These are phyloP conservation scores for Metallyticus violacea DNA, from an alignment of 2,888 invertebrate genomes.

Conservation along the genomic window DNA sequence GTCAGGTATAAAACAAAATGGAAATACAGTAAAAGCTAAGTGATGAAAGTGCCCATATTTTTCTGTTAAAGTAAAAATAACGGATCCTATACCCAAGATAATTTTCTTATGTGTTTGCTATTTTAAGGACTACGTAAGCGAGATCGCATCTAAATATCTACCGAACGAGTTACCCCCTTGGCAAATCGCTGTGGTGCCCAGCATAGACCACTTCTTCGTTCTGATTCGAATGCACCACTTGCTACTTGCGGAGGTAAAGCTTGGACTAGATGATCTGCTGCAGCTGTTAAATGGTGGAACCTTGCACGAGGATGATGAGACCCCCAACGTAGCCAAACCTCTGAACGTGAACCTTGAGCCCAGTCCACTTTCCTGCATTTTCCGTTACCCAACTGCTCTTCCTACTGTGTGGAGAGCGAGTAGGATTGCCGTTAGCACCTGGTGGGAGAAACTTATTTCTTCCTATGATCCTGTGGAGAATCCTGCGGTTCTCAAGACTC, in stretches of 20 bases:
- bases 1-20: too few relatives aligned
- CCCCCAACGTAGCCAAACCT: conserved; percentile 43
- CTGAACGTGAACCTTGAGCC: conserved; percentile 60
- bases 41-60: too few relatives aligned
- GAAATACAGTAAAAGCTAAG: too few relatives aligned
- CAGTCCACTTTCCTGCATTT: conserved; percentile 54
- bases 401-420: not conserved
- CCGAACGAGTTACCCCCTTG: conserved; percentile 71
- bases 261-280: conserved; percentile 73
- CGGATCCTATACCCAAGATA: too few relatives aligned
- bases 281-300: conserved; percentile 50
- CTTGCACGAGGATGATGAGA: conserved; percentile 28
- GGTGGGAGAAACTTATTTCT: conserved; percentile 74
- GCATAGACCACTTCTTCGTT: conserved; percentile 62
- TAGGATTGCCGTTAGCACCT: conserved; percentile 62
- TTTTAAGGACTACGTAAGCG: conserved; percentile 72
- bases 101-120: conserved; percentile 36
- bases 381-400: conserved; percentile 9
- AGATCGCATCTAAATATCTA: conserved; percentile 73
- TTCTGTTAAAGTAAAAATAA: too few relatives aligned
- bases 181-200: conserved; percentile 70
- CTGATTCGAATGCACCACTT: conserved; percentile 74
- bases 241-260: conserved; percentile 66
- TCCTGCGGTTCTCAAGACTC: conserved; percentile 60
- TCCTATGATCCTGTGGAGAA: conserved; percentile 73